Conservation (phyloP, 2,888 invertebrate genomes). For the Odontocolon sp. region DNA sequence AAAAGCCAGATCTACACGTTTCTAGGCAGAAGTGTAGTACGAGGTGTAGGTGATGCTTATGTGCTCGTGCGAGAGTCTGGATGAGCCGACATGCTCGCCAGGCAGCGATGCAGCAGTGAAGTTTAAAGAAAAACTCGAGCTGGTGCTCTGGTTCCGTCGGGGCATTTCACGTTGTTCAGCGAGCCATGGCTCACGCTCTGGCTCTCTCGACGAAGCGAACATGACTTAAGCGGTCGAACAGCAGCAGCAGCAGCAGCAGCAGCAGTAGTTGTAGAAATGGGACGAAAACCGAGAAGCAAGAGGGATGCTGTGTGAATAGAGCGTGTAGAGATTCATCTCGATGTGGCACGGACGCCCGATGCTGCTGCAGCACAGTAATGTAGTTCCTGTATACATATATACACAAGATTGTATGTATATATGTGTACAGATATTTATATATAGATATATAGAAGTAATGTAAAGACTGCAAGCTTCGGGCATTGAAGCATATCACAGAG, state of each 20-base stretch:
- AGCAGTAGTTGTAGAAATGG: conserved; percentile 40
- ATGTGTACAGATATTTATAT: too few species aligned
- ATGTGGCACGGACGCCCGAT: not conserved
- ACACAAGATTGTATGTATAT: too few species aligned
- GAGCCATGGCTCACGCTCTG: conserved; percentile 48
- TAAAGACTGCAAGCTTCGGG: conserved; percentile 10
- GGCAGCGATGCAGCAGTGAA: conserved; percentile 28
- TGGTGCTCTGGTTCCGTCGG: conserved; percentile 38
- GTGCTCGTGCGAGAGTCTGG: not conserved
- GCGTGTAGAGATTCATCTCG: not conserved
- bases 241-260: not conserved
- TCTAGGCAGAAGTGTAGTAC: not conserved
- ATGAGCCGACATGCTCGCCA: conserved; percentile 26
- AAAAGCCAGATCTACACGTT: not conserved
- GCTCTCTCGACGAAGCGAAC: conserved; percentile 51
- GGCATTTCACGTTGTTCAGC: conserved; percentile 50
- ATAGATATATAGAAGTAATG: conserved; percentile 6
- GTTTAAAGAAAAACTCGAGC: conserved; percentile 24
- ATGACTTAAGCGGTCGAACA: conserved; percentile 51
- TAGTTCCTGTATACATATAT: conserved; percentile 2
- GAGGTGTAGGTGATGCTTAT: not conserved
- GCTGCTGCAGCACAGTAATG: not conserved
- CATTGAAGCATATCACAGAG: conserved; percentile 13
- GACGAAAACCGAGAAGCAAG: conserved; percentile 31
- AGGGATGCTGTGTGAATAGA: conserved; percentile 22